Percentiles rank a stretch among this genome's conserved stretches.
These are phyloP conservation scores for Cyclura pinguis DNA, from an alignment of 2,797 vertebrate species.

Conservation along the genomic window DNA sequence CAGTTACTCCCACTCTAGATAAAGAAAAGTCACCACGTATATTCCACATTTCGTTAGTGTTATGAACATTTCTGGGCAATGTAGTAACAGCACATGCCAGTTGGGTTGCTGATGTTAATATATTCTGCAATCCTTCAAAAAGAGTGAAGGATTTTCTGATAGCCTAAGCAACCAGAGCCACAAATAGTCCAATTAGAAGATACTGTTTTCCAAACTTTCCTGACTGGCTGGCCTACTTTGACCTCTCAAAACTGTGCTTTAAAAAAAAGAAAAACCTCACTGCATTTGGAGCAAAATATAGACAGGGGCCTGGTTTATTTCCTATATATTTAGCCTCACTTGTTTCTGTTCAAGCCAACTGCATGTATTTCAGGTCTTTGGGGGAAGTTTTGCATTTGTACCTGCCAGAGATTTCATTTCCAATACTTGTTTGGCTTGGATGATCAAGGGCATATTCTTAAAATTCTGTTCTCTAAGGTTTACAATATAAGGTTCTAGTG, in stretches of 20 bases:
- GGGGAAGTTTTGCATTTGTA: no score
- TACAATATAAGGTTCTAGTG: not conserved
- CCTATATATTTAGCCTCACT: not conserved
- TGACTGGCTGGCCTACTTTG: not conserved
- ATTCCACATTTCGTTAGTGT: not conserved
- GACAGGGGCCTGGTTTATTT: not conserved
- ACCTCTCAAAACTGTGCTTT: not conserved
- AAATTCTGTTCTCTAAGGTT: not conserved
- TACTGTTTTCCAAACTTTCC: not conserved
- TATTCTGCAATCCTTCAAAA: not conserved
- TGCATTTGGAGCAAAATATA: not conserved
- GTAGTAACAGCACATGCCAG: not conserved
- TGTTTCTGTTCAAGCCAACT: not conserved
- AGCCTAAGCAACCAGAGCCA: not conserved
- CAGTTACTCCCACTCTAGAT: not conserved
- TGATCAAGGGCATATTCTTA: not conserved
- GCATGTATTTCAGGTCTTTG: no score
- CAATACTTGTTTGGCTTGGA: not conserved
- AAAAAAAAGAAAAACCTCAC: not conserved
- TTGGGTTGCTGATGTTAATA: not conserved
- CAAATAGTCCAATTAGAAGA: not conserved
- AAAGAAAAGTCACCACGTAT: not conserved
- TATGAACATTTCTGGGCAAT: not conserved
- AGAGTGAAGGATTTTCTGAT: not conserved
- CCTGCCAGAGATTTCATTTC: no score